These are phyloP conservation scores for Poecilobothrus nobilitatus DNA, from an alignment of 2,888 invertebrate species.

Conservation along the genomic window DNA sequence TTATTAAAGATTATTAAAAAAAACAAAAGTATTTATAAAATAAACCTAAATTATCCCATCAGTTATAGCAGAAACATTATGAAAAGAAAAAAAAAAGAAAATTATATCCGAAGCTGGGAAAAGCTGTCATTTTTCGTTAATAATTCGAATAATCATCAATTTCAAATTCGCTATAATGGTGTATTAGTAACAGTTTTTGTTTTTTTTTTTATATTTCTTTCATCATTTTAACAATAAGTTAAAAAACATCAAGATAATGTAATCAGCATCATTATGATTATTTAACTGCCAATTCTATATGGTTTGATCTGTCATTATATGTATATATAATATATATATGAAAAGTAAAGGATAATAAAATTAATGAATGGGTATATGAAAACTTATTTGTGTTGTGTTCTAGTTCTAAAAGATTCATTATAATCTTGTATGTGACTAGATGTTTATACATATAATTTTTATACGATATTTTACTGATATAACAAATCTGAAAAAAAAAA, in stretches of 20 bases:
- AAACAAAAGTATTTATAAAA: not conserved
- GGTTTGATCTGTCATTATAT: not conserved
- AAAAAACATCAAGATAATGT: not conserved
- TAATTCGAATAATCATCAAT: not conserved
- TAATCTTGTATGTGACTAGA: too few relatives aligned
- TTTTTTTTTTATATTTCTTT: not conserved
- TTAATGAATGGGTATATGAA: not conserved
- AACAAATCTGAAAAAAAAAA: too few relatives aligned
- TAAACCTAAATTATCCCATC: not conserved
- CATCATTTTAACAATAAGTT: not conserved
- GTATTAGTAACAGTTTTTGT: not conserved
- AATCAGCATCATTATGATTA: not conserved
- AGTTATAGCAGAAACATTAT: too few relatives aligned
- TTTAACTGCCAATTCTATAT: not conserved
- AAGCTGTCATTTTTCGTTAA: conserved; percentile 2
- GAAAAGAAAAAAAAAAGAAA: too few relatives aligned
- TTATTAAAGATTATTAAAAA: not conserved
- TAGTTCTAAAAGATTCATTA: too few relatives aligned
- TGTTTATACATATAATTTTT: too few relatives aligned
- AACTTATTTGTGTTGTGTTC: not conserved
- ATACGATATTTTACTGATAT: too few relatives aligned
- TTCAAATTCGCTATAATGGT: not conserved
- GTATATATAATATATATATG: not conserved
- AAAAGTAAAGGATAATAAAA: not conserved
- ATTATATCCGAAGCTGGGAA: not conserved